Evolutionary conservation across 2,888 invertebrate genomes (phyloP).

Genomic region (Orthosia incerta): DNA sequence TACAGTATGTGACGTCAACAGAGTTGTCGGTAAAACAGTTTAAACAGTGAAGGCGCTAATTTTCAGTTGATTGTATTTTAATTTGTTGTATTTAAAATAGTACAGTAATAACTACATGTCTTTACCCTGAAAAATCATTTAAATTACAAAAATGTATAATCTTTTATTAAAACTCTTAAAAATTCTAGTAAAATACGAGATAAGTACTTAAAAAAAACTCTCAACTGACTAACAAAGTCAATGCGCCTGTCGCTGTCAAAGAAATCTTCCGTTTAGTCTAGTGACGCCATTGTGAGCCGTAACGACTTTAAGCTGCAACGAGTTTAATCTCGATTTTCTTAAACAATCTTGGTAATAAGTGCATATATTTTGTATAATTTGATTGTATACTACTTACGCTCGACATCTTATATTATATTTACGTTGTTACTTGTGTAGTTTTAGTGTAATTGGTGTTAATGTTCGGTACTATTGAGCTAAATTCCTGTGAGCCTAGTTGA

Average conservation of each 20-base stretch:
- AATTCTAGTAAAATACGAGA: neutral
- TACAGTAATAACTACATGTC: neutral
- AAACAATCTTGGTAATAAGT: slow-evolving; percentile 92
- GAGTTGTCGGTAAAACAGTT: slow-evolving; percentile 80
- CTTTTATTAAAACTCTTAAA: neutral
- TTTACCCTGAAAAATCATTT: neutral
- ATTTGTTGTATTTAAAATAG: neutral
- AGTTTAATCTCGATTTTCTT: slow-evolving; percentile 93
- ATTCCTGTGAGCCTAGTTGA: slow-evolving; percentile 93
- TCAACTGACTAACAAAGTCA: slow-evolving; percentile 70
- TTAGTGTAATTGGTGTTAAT: slow-evolving; percentile 81
- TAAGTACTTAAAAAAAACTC: slow-evolving; percentile 16
- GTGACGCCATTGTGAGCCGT: slow-evolving; percentile 96
- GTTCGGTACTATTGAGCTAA: slow-evolving; percentile 92
- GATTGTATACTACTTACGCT: slow-evolving; percentile 87
- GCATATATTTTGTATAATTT: slow-evolving; percentile 75
- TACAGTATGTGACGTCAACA: slow-evolving; percentile 80
- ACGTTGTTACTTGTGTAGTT: slow-evolving; percentile 80
- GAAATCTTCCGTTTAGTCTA: slow-evolving; percentile 88
- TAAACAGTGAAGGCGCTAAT: slow-evolving; percentile 73
- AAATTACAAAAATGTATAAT: neutral
- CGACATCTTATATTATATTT: slow-evolving; percentile 87
- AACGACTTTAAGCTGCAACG: slow-evolving; percentile 93
- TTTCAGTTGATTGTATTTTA: slow-evolving; percentile 42
- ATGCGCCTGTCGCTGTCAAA: slow-evolving; percentile 78